phyloP scores from a whole-genome alignment of 2,797 vertebrate genomes.

The Coendou prehensilis region DNA sequence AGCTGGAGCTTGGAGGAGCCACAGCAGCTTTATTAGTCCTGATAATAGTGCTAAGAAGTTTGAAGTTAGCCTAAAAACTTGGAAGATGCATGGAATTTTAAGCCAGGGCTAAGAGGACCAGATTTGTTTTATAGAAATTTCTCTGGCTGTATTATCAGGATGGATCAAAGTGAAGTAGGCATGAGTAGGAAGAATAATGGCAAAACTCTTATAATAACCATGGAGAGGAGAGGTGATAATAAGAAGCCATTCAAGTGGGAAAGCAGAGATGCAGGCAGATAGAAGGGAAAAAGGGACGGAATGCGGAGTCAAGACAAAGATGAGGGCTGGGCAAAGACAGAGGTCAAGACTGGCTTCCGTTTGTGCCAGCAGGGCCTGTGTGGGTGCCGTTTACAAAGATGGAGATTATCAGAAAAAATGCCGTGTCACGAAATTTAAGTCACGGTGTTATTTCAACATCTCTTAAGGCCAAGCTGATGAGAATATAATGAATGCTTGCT shows the following conservation, averaged over 20 bases:
- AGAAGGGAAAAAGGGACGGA: neutral
- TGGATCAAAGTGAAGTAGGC: no score
- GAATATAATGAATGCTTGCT: neutral
- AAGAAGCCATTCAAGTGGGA: neutral
- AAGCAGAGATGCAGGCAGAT: neutral
- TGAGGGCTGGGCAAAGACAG: neutral
- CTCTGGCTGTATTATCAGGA: neutral
- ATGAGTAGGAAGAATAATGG: fast-evolving
- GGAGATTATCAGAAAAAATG: neutral
- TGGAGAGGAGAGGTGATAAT: neutral
- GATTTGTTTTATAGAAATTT: neutral
- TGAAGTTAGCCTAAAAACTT: neutral
- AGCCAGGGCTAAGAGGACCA: neutral
- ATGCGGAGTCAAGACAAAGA: neutral
- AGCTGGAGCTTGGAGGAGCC: fast-evolving
- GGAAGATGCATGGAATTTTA: neutral
- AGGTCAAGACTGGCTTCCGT: neutral
- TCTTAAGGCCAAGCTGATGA: neutral
- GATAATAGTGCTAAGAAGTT: no score
- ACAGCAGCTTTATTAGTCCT: fast-evolving
- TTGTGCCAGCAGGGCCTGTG: neutral
- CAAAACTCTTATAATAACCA: neutral
- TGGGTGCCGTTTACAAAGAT: neutral
- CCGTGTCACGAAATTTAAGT: neutral
- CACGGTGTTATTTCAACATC: neutral